These are phyloP conservation scores for Rhagoletis pomonella DNA, from an alignment of 1,140 invertebrate species.

Conservation along the genomic window DNA sequence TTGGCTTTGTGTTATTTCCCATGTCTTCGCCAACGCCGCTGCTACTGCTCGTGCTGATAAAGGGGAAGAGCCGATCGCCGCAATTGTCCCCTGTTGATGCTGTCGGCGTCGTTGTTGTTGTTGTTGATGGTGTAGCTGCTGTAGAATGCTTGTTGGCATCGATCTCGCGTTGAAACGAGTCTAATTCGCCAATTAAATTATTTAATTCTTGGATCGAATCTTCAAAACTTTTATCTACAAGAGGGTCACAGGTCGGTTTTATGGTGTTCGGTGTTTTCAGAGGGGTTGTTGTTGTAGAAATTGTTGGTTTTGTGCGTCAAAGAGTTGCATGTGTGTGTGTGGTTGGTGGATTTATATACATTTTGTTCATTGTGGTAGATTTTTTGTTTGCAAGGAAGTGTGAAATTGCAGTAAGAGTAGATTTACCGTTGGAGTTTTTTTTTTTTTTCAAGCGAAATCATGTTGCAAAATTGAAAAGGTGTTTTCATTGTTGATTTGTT, in stretches of 20 bases:
- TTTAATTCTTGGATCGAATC: constrained; percentile 74
- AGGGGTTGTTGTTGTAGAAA: constrained; percentile 25
- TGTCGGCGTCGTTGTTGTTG: constrained; percentile 58
- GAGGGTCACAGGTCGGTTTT: neutral
- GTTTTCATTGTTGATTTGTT: constrained; percentile 18
- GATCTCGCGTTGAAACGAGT: constrained; percentile 74
- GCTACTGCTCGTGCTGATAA: constrained; percentile 57
- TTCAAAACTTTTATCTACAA: constrained; percentile 73
- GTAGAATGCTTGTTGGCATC: constrained; percentile 69
- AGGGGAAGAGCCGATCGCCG: neutral
- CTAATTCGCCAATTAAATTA: constrained; percentile 75
- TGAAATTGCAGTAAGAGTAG: neutral
- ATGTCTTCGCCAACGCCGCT: constrained; percentile 19
- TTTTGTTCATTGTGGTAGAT: neutral
- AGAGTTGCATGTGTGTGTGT: constrained; percentile 14
- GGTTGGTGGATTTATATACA: constrained; percentile 30
- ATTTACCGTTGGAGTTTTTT: neutral
- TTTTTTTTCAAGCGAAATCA: neutral
- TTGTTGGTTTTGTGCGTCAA: constrained; percentile 17
- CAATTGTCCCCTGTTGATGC: constrained; percentile 54
- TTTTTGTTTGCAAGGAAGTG: neutral
- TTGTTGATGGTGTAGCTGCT: constrained; percentile 56
- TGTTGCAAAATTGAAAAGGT: neutral
- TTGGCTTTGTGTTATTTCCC: neutral
- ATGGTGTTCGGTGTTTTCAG: constrained; percentile 15